Evolutionary conservation across 2,113 vertebrate genomes (phyloP).

Genomic region (Eptesicus fuscus): DNA sequence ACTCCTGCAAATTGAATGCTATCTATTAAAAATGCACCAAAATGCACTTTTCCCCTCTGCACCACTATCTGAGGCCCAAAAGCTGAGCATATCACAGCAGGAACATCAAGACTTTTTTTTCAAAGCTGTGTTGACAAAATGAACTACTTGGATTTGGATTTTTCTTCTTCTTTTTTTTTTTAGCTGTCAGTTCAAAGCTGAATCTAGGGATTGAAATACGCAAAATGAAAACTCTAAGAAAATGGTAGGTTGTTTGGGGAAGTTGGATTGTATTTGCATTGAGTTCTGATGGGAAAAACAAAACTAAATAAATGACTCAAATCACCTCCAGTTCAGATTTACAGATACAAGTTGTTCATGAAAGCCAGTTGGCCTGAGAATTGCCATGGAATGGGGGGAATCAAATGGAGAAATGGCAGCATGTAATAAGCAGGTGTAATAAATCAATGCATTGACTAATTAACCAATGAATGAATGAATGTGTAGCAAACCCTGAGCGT

Average conservation of each 20-base stretch:
- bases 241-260: not conserved
- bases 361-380: not conserved
- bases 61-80: not conserved
- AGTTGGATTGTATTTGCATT: not conserved
- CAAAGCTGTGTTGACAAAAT: constrained; percentile 24
- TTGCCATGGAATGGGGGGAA: not conserved
- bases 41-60: constrained; percentile 17
- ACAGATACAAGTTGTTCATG: not conserved
- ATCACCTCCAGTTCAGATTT: not conserved
- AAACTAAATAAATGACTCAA: constrained; percentile 1
- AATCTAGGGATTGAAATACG: constrained; percentile 20
- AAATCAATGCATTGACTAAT: not conserved
- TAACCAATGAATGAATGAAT: not conserved
- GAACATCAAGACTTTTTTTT: constrained; percentile 32
- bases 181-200: not conserved
- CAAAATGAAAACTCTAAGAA: constrained; percentile 28
- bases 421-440: not conserved
- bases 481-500: not conserved
- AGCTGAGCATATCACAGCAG: not conserved
- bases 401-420: not conserved
- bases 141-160: constrained; percentile 38
- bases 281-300: constrained; percentile 21
- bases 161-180: not conserved
- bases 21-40: constrained; percentile 38
- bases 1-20: not conserved